Evolutionary conservation across 2,113 vertebrate species (phyloP), one percentile per base, ranked within the genome.

Genomic region (Psammodynastes pulverulentus): DNA sequence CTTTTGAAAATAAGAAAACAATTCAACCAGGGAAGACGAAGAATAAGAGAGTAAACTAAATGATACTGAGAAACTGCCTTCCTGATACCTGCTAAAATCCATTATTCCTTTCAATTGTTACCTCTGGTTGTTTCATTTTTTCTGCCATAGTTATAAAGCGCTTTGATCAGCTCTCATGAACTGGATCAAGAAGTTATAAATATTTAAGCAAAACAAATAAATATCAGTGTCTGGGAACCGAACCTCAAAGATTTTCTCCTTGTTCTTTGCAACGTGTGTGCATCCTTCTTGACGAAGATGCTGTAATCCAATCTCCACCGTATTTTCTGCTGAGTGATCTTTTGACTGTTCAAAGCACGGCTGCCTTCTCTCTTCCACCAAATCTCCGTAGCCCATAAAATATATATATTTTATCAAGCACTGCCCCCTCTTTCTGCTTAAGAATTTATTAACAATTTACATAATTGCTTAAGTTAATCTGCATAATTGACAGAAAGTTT

Each of bases 391-490:
- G 95, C 93, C 94, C 94, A 94, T 96, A 95, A 97, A 96, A 96
- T 93, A 95, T 94, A 96, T 97, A 97, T 97, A 87, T 91, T 97
- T 97, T 96, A 96, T 93, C 94, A 96, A 95, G 95, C 93, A 97
- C 52, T 95, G 94, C 95, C 94, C 4, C 92, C 86, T 67, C 94
- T 86, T 92, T 95, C 95, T 95, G 94, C 96, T 98, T 97, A 97
- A 98, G 97, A 97, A 98, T 98, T 97, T 98, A 98, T 98, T 98
- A 98, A 98, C 97, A 98, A 97, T 97, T 97, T 97, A 97, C 97
- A 97, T 97, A 97, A 97, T 97, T 97, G 97, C 97, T 97, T 96
- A 97, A 97, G 96, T 97, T 97, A 97, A 97, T 98, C 97, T 97
- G 95, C 96, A 96, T 97, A 97, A 97, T 98, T 97, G 97, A 98